Conservation (phyloP, 1,140 invertebrate genomes). For the Habropoda laboriosa region DNA sequence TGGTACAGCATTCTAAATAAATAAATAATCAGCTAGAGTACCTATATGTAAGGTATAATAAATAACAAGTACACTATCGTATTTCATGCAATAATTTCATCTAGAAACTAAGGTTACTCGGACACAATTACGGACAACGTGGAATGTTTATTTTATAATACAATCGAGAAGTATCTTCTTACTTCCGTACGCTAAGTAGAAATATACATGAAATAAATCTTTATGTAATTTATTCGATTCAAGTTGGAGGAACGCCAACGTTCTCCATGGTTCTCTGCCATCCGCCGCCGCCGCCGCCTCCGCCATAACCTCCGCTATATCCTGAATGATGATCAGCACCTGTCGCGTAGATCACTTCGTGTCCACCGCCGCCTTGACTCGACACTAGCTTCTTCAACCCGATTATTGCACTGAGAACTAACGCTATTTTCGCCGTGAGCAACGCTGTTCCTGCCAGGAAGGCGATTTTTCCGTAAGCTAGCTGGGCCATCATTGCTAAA, state of each 20-base stretch:
- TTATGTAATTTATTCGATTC: slow-evolving; percentile 29
- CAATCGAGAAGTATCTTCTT: neutral
- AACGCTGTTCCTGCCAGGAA: slow-evolving; percentile 86
- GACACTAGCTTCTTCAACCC: slow-evolving; percentile 85
- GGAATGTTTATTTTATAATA: neutral
- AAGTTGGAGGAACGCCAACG: slow-evolving; percentile 73
- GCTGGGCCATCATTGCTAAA: slow-evolving; percentile 84
- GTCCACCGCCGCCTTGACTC: slow-evolving; percentile 82
- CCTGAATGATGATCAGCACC: slow-evolving; percentile 78
- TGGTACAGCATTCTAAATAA: slow-evolving; percentile 16
- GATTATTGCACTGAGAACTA: slow-evolving; percentile 85
- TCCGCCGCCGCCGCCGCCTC: slow-evolving; percentile 74
- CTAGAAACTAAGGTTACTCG: neutral
- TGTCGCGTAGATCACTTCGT: slow-evolving; percentile 84
- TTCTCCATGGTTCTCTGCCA: slow-evolving; percentile 82
- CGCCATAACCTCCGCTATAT: slow-evolving; percentile 78
- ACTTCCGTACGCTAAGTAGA: neutral
- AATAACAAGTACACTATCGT: neutral
- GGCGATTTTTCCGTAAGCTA: slow-evolving; percentile 86
- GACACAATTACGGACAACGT: neutral
- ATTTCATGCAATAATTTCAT: neutral
- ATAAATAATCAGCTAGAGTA: neutral
- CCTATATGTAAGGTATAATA: neutral
- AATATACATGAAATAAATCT: slow-evolving; percentile 6
- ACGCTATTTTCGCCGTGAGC: slow-evolving; percentile 86